Percentiles rank a stretch among this genome's conserved stretches.
These are phyloP conservation scores for Hirtodrosophila trivittata DNA, from an alignment of 2,888 invertebrate species.

Conservation along the genomic window DNA sequence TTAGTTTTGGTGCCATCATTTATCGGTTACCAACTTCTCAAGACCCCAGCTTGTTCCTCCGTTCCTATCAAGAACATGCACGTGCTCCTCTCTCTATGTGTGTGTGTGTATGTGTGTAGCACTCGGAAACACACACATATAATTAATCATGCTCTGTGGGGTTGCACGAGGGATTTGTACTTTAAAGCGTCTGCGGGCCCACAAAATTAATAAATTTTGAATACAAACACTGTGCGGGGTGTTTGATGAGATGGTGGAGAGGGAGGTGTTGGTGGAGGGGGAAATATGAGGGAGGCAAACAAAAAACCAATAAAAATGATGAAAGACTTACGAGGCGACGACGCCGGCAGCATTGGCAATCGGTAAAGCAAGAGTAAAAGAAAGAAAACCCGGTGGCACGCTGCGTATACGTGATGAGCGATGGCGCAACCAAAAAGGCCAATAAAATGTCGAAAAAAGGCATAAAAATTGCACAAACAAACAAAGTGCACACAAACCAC, in stretches of 20 bases:
- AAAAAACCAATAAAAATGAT: conserved; percentile 72
- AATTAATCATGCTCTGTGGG: conserved; percentile 62
- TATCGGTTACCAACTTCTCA: conserved; percentile 38
- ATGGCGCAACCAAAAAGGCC: conserved; percentile 46
- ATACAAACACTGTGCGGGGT: conserved; percentile 34
- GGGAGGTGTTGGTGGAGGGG: neutral
- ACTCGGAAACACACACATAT: conserved; percentile 30
- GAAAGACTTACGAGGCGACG: conserved; percentile 64
- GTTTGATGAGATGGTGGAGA: neutral
- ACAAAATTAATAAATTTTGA: conserved; percentile 69
- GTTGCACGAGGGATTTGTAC: conserved; percentile 50
- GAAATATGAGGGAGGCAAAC: conserved; percentile 13
- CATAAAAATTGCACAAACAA: conserved; percentile 59
- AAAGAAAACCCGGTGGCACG: conserved; percentile 22
- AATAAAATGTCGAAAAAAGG: conserved; percentile 61
- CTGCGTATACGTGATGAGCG: conserved; percentile 67
- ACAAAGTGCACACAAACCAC: conserved; percentile 21
- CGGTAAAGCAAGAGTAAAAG: conserved; percentile 17
- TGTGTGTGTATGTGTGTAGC: neutral
- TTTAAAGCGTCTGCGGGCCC: conserved; percentile 61
- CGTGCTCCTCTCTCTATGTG: neutral
- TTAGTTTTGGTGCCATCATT: conserved; percentile 43
- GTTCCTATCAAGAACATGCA: neutral
- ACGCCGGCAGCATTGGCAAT: conserved; percentile 31
- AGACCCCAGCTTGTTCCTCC: neutral